These are phyloP conservation scores for Hoplodrina blanda DNA, from an alignment of 2,888 invertebrate species.

Conservation along the genomic window DNA sequence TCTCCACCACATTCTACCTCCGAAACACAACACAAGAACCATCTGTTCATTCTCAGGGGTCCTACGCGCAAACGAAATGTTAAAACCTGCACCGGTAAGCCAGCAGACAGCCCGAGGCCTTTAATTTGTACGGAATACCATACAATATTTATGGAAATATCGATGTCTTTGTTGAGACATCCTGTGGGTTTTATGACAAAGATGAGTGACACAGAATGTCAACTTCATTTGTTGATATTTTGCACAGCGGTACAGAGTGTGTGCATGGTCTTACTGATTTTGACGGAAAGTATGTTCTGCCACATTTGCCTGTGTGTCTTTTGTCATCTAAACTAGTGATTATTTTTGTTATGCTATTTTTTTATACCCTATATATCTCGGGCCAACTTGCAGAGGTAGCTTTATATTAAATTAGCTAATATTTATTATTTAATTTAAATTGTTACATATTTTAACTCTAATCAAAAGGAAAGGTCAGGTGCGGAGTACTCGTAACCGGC, in stretches of 20 bases:
- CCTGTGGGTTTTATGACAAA: conserved; percentile 38
- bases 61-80: conserved; percentile 78
- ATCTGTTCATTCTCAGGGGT: conserved; percentile 86
- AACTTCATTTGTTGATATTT: background rate
- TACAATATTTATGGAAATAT: conserved; percentile 66
- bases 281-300: too few species aligned
- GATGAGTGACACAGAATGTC: conserved; percentile 16
- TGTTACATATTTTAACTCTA: too few species aligned
- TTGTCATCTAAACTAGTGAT: too few species aligned
- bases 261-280: too few species aligned
- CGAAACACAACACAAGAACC: conserved; percentile 71
- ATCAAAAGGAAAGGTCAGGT: too few species aligned
- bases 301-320: too few species aligned
- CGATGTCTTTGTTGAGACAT: conserved; percentile 65
- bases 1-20: conserved; percentile 46
- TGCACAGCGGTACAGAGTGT: background rate
- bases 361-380: too few species aligned
- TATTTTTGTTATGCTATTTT: too few species aligned
- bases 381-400: too few species aligned
- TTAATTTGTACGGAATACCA: conserved; percentile 80
- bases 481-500: too few species aligned
- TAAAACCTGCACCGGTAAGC: conserved; percentile 79
- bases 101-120: conserved; percentile 78
- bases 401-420: too few species aligned
- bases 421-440: too few species aligned